phyloP scores from a whole-genome alignment of 30 jellyfish, hydroid and myxozoan species.

The Aurelia aurita region DNA sequence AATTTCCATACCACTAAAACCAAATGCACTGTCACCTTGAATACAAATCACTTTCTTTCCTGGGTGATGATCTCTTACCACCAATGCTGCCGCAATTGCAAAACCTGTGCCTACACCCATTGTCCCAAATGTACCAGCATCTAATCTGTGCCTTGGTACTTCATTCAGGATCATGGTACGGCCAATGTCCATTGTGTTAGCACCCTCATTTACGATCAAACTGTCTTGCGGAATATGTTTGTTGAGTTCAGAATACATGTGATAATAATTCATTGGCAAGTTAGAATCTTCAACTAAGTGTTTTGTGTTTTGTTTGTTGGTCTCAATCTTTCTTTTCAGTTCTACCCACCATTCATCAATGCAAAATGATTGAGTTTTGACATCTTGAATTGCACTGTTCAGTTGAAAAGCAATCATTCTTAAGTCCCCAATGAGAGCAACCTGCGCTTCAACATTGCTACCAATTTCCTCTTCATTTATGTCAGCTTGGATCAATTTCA shows the following conservation, averaged over 20 bases:
- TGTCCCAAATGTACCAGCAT: slow-evolving; percentile 96
- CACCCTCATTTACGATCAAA: slow-evolving; percentile 87
- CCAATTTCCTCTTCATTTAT: slow-evolving; percentile 81
- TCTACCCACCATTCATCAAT: slow-evolving; percentile 61
- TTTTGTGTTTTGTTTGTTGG: slow-evolving; percentile 48
- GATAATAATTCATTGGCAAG: slow-evolving; percentile 85
- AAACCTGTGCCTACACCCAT: slow-evolving; percentile 96
- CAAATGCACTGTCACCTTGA: slow-evolving; percentile 98
- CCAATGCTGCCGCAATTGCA: slow-evolving; percentile 89
- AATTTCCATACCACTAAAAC: slow-evolving; percentile 93
- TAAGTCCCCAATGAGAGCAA: slow-evolving; percentile 73
- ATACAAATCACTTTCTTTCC: slow-evolving; percentile 79
- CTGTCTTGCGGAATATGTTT: slow-evolving; percentile 73
- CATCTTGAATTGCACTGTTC: slow-evolving; percentile 4
- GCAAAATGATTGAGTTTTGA: background rate
- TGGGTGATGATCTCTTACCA: slow-evolving; percentile 53
- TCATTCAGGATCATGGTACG: slow-evolving; percentile 80
- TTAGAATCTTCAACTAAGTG: slow-evolving; percentile 5
- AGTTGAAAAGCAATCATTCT: slow-evolving; percentile 62
- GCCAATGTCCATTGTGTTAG: slow-evolving; percentile 93
- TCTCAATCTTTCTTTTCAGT: slow-evolving; percentile 45
- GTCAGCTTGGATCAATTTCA: slow-evolving; percentile 79
- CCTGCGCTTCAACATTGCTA: slow-evolving; percentile 55
- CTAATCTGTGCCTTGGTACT: slow-evolving; percentile 78
- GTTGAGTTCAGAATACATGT: slow-evolving; percentile 76